Evolutionary conservation across 2,888 invertebrate genomes (phyloP).

Genomic region (Punctoribates punctum): DNA sequence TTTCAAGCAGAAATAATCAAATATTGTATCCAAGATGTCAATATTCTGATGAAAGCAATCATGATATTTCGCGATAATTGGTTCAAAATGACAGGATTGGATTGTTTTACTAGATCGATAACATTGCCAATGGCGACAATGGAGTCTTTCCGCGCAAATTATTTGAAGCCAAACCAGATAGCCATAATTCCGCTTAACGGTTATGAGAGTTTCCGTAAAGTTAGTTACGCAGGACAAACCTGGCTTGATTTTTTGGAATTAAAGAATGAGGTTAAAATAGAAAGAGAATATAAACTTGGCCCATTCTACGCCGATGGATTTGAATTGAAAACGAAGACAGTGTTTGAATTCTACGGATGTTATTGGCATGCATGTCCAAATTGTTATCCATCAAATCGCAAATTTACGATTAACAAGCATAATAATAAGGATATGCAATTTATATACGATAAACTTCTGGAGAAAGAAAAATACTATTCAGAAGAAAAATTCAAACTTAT

Average conservation of each 20-base stretch:
- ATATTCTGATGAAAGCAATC: conserved; percentile 37
- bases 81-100: conserved; percentile 28
- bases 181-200: conserved; percentile 44
- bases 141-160: background rate
- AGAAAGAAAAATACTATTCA: background rate
- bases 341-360: conserved; percentile 46
- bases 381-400: conserved; percentile 39
- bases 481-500: background rate
- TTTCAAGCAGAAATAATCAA: conserved; percentile 46
- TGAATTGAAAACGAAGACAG: background rate
- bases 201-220: conserved; percentile 34
- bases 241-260: background rate
- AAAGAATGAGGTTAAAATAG: background rate
- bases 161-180: conserved; percentile 43
- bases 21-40: conserved; percentile 48
- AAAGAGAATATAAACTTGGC: conserved; percentile 36
- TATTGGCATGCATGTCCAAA: conserved; percentile 47
- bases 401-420: background rate
- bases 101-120: conserved; percentile 43
- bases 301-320: conserved; percentile 44
- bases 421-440: background rate
- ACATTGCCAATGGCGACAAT: conserved; percentile 44
- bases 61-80: conserved; percentile 43
- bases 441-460: background rate
- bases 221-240: no score